phyloP scores from a whole-genome alignment of 1,140 invertebrate species.

The Drosophila nasuta region DNA sequence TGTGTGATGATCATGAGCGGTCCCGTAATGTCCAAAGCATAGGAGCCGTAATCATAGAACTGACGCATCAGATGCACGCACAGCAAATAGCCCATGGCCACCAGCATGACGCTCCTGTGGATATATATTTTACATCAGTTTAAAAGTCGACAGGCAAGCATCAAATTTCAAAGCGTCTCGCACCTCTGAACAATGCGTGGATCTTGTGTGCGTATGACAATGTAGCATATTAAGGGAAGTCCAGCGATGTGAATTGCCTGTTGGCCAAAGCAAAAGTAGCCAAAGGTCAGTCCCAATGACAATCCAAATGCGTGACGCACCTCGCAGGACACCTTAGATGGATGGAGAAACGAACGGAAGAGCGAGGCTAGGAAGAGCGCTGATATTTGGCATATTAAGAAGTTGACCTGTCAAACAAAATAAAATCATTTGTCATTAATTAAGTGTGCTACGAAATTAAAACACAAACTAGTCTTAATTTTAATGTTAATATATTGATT shows the following conservation, averaged over 20 bases:
- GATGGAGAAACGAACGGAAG: conserved; percentile 90
- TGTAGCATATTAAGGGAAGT: conserved; percentile 91
- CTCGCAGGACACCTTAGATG: conserved; percentile 87
- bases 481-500: too few relatives aligned
- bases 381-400: conserved; percentile 92
- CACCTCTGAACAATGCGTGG: conserved; percentile 89
- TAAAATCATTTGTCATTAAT: too few relatives aligned
- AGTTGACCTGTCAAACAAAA: conserved; percentile 90
- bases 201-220: conserved; percentile 88
- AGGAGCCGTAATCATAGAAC: conserved; percentile 94
- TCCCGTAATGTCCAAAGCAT: conserved; percentile 96
- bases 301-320: conserved; percentile 91
- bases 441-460: too few relatives aligned
- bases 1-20: conserved; percentile 99
- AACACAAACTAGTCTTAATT: too few relatives aligned
- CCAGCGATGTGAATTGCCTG: conserved; percentile 92
- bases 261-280: conserved; percentile 95
- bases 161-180: conserved; percentile 18
- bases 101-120: conserved; percentile 89
- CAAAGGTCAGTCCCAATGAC: conserved; percentile 90
- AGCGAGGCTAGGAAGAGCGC: conserved; percentile 90
- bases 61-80: conserved; percentile 94
- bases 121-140: neutral
- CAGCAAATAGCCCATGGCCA: conserved; percentile 93
- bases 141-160: neutral